A percentile compares a stretch with the other conserved stretches of the same genome.
phyloP scores from a whole-genome alignment of 2,113 vertebrate species.

The Peromyscus californicus region DNA sequence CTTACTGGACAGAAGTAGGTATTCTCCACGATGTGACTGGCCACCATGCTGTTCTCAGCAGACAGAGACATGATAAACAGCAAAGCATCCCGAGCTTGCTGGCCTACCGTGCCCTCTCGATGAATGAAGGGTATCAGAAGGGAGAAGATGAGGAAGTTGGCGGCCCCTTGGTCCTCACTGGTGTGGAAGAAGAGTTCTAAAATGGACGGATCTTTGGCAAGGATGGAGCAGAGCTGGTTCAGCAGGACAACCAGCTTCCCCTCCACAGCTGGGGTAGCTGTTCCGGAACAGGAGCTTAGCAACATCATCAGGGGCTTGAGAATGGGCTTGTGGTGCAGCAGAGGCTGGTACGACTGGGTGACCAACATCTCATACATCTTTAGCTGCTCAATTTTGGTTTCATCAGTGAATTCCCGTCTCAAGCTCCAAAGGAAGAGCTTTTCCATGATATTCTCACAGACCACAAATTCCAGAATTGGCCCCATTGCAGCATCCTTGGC shows the following conservation, averaged over 20 bases:
- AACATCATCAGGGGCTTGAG: conserved; percentile 98
- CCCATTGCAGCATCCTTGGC: conserved; percentile 95
- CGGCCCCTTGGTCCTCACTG: conserved; percentile 98
- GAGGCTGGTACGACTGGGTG: conserved; percentile 94
- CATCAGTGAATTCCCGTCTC: conserved; percentile 95
- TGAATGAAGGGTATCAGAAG: conserved; percentile 98
- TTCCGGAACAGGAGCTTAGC: conserved; percentile 95
- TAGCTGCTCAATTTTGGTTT: conserved; percentile 97
- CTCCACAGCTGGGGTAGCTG: conserved; percentile 91
- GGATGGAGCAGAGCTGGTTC: conserved; percentile 96
- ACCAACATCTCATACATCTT: conserved; percentile 98
- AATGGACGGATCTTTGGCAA: conserved; percentile 96
- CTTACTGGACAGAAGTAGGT: conserved; percentile 99
- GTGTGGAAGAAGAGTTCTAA: conserved; percentile 99
- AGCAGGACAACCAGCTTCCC: conserved; percentile 94
- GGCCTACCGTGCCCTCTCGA: conserved; percentile 95
- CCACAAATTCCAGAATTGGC: conserved; percentile 98
- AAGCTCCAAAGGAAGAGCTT: conserved; percentile 99
- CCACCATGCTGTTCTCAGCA: conserved; percentile 94
- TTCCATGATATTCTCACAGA: conserved; percentile 99
- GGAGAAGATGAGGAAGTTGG: conserved; percentile 99
- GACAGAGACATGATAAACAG: conserved; percentile 99
- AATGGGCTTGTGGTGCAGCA: conserved; percentile 97
- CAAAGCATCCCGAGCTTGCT: conserved; percentile 96
- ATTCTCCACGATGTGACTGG: conserved; percentile 94